Evolutionary conservation across 1,140 invertebrate genomes (phyloP).

Genomic region (Leptinotarsa defecta): DNA sequence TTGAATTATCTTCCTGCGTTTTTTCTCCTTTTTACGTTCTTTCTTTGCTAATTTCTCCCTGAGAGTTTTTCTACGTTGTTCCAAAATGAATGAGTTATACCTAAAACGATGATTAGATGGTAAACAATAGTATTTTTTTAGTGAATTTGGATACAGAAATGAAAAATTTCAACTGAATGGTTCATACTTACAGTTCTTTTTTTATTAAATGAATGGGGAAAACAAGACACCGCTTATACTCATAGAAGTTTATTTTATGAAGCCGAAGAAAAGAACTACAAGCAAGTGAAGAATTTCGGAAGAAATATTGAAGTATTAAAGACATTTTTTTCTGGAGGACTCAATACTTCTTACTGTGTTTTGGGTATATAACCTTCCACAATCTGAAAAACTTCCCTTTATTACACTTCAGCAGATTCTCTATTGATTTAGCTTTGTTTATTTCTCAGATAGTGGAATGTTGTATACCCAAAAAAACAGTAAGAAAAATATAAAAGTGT

Average conservation of each 20-base stretch:
- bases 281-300: neutral
- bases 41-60: constrained; percentile 75
- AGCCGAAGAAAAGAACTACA: neutral
- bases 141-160: no score
- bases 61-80: constrained; percentile 70
- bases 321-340: no score
- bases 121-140: neutral
- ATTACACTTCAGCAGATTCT: no score
- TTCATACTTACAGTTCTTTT: neutral
- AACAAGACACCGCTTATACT: constrained; percentile 2
- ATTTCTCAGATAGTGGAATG: no score
- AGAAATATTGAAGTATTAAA: neutral
- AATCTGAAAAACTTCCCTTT: no score
- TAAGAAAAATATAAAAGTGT: no score
- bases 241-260: neutral
- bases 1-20: constrained; percentile 66
- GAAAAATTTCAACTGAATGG: neutral
- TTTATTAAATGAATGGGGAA: neutral
- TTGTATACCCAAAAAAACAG: no score
- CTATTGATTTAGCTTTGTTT: no score
- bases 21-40: constrained; percentile 74
- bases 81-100: constrained; percentile 68
- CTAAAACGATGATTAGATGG: constrained; percentile 47
- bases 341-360: no score
- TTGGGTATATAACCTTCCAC: no score